Base-by-base conservation (phyloP, 2,797 vertebrate genomes). In the Psittacula echo region DNA sequence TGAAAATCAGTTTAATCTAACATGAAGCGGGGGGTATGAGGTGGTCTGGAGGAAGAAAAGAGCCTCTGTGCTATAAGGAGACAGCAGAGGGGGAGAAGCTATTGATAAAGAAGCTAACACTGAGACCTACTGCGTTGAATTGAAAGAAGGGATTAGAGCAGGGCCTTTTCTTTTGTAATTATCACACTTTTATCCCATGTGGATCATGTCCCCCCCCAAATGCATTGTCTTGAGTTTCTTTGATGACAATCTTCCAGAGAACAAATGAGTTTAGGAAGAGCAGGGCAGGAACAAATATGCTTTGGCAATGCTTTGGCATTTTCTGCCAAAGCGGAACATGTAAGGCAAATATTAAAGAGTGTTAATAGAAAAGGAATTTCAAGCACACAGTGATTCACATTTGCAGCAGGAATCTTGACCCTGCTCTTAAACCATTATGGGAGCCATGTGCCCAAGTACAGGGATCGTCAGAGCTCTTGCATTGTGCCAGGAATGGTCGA, bases 211-310 rank as follows among this genome's bases (percentile, higher is more conserved):
- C 9, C 21, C 23, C 27, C 15, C 10, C 24, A 20, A 11, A 87
- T 51, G 45, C 15, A 65, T 79, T 56, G 44, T 65, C 32, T 81
- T 70, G 64, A 65, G 62, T 84, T 91, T 84, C 79, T 84, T 94
- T 42, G 29, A 50, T 95, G 93, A 84, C 70, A 84, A 2, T 64
- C 44, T 91, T 93, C 85, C 87, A 89, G 80, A 84, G 83, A 93
- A 79, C 50, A 84, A 93, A 90, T 62, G 58, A 91, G 41, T 94
- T 90, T 84, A 72, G 75, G 32, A 73, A 60, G 58, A 37, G 23
- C 34, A 60, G 58, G 34, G 61, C 71, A 64, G 73, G 85, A 92
- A 50, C 37, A 95, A 94, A 90, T 91, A 90, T 29, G 53, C 53
- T 94, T 90, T 93, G 90, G 74, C 94, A 95, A 41, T 27, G 62